Base-by-base conservation (phyloP, 2,888 invertebrate species). In the Anticlea derivata region DNA sequence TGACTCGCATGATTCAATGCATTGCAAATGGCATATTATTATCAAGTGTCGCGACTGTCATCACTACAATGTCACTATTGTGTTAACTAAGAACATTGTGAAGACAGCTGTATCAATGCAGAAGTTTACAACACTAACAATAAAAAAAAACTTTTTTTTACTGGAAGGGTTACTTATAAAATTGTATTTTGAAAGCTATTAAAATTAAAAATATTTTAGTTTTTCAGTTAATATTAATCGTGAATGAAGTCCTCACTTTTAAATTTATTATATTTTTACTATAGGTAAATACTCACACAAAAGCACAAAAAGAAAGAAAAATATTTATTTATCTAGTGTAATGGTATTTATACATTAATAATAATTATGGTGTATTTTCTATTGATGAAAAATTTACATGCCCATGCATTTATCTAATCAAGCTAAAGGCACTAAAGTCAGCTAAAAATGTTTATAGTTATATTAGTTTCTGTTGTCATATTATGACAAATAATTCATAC, bases 371-470 rank as follows among this genome's bases (percentile, higher is more conserved):
- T 22, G 29, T 20, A 26, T 37, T 22, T 8, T 23, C 7, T 24
- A 31, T 31, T 26, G 5, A 26, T 23, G 10, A n/a, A 20, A 7
- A 40, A 24, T 33, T 11, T 7, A 41, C 26, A 22, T 40, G 26
- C 33, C 24, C 13, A 48, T 48, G 44, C 43, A 38, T 11, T n/a
- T 24, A 40, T 34, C 45, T 52, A 55, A 35, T 54, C 7, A 50
- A 40, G 48, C 52, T 40, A 58, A 61, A 61, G 58, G 61, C 61
- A 61, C 61, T 58, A 58, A 26, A 38, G 7, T 39, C 23, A 48
- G 24, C 27, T 44, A 48, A 33, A 39, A 24, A 35, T 13, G 20
- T 22, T 20, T 44, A 22, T 34, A 6, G 24, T 26, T 11, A 44
- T 31, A 33, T n/a, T n/a, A n/a, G n/a, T n/a, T n/a, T n/a, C n/a